These are phyloP conservation scores for Orussus abietinus DNA, from an alignment of 1,140 invertebrate species.

Conservation along the genomic window DNA sequence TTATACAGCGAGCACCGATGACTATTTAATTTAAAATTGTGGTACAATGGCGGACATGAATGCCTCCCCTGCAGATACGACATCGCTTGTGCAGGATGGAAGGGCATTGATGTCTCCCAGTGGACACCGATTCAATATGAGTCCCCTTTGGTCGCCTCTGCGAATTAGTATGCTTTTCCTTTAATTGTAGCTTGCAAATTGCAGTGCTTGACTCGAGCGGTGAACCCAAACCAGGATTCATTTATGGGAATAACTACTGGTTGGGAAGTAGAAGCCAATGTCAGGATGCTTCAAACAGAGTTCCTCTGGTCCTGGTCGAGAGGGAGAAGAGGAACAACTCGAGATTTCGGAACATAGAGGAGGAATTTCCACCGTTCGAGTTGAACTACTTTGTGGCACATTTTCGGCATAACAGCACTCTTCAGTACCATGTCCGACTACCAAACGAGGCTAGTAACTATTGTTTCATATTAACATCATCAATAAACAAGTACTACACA, in stretches of 20 bases:
- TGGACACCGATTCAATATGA: neutral
- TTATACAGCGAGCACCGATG: neutral
- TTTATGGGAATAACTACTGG: slow-evolving; percentile 55
- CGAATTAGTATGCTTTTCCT: too few relatives aligned
- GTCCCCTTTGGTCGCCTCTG: too few relatives aligned
- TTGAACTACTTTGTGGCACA: slow-evolving; percentile 42
- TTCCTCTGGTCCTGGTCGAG: slow-evolving; percentile 24
- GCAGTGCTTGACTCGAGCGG: slow-evolving; percentile 55
- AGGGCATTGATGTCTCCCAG: too few relatives aligned
- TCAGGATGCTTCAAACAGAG: slow-evolving; percentile 28
- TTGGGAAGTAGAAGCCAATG: slow-evolving; percentile 48
- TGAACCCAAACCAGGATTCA: slow-evolving; percentile 41
- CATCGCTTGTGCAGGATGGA: too few relatives aligned
- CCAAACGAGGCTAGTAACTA: slow-evolving; percentile 46
- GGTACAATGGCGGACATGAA: too few relatives aligned
- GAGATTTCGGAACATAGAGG: slow-evolving; percentile 24
- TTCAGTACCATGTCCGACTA: slow-evolving; percentile 43
- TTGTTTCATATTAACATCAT: too few relatives aligned
- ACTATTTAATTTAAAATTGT: neutral
- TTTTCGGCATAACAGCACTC: slow-evolving; percentile 47
- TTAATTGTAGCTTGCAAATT: slow-evolving; percentile 19
- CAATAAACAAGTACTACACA: too few relatives aligned
- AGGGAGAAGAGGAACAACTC: slow-evolving; percentile 29
- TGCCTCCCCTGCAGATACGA: too few relatives aligned
- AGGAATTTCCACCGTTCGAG: slow-evolving; percentile 46